These are phyloP conservation scores for Rhamphomyia laevipes DNA, from an alignment of 2,888 invertebrate genomes.

Conservation along the genomic window DNA sequence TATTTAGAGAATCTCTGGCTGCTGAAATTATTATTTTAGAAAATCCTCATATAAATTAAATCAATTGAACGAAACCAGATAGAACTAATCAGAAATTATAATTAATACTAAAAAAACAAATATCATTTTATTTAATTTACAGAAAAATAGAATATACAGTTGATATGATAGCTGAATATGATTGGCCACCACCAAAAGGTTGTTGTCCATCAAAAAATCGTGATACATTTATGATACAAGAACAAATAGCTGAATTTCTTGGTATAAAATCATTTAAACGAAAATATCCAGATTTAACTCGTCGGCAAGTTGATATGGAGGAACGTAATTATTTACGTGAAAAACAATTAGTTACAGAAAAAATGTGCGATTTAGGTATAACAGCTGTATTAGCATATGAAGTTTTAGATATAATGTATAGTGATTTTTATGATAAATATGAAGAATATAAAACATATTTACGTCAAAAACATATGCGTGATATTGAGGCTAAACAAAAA, in stretches of 20 bases:
- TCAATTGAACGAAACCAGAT: no score
- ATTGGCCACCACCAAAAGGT: slow-evolving; percentile 63
- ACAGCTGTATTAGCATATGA: slow-evolving; percentile 88
- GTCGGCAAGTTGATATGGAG: slow-evolving; percentile 78
- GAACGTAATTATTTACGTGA: slow-evolving; percentile 82
- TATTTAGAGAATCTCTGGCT: no score
- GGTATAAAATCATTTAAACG: slow-evolving; percentile 94
- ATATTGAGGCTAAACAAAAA: slow-evolving; percentile 54
- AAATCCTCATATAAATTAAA: no score
- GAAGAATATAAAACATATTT: slow-evolving; percentile 67
- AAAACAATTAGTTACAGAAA: slow-evolving; percentile 72
- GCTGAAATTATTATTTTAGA: no score
- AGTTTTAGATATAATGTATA: slow-evolving; percentile 88
- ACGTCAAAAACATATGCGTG: slow-evolving; percentile 49
- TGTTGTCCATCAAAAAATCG: slow-evolving; percentile 42
- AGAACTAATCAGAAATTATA: no score
- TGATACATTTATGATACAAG: slow-evolving; percentile 89
- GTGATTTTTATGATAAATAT: slow-evolving; percentile 91
- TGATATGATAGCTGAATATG: slow-evolving; percentile 85
- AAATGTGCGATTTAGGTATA: slow-evolving; percentile 85
- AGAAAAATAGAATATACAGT: slow-evolving; percentile 57
- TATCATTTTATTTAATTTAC: neutral
- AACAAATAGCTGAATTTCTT: slow-evolving; percentile 89
- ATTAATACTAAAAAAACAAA: neutral
- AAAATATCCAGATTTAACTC: slow-evolving; percentile 78